Conservation (phyloP, 2,888 invertebrate genomes). For the Cotesia congregata region DNA sequence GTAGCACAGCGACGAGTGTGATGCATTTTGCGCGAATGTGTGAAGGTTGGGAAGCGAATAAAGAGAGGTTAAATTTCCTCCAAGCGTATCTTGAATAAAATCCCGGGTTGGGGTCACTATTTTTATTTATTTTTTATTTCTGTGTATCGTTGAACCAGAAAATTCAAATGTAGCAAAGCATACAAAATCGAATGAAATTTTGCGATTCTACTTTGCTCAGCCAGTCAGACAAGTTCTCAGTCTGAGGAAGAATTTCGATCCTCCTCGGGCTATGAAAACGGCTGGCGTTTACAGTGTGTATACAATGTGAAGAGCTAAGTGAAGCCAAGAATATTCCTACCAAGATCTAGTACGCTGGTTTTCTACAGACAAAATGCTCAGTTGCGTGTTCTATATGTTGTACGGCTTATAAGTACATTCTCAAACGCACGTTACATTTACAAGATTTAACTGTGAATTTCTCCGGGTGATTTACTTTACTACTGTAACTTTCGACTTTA, state of each 20-base stretch:
- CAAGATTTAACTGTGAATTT: not conserved
- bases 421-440: slow-evolving; percentile 11
- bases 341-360: not conserved
- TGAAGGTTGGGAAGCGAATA: slow-evolving; percentile 7
- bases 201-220: slow-evolving; percentile 8
- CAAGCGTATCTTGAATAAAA: slow-evolving; percentile 10
- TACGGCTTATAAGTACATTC: not conserved
- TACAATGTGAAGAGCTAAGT: slow-evolving; percentile 15
- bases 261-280: slow-evolving; percentile 29
- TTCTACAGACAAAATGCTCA: not conserved
- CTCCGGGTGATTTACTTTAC: slow-evolving; percentile 7
- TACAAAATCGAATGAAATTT: slow-evolving; percentile 22
- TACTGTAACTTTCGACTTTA: not conserved
- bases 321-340: slow-evolving; percentile 10
- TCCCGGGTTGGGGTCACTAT: slow-evolving; percentile 16
- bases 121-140: slow-evolving; percentile 17
- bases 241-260: slow-evolving; percentile 29
- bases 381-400: not conserved
- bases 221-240: slow-evolving; percentile 26
- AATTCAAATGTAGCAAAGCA: slow-evolving; percentile 25
- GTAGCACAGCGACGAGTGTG: slow-evolving; percentile 16
- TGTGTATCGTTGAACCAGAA: slow-evolving; percentile 8
- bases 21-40: not conserved
- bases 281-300: slow-evolving; percentile 10
- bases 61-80: not conserved